Base-by-base conservation (phyloP, 2,797 vertebrate species). In the Scomberomorus guttatus region DNA sequence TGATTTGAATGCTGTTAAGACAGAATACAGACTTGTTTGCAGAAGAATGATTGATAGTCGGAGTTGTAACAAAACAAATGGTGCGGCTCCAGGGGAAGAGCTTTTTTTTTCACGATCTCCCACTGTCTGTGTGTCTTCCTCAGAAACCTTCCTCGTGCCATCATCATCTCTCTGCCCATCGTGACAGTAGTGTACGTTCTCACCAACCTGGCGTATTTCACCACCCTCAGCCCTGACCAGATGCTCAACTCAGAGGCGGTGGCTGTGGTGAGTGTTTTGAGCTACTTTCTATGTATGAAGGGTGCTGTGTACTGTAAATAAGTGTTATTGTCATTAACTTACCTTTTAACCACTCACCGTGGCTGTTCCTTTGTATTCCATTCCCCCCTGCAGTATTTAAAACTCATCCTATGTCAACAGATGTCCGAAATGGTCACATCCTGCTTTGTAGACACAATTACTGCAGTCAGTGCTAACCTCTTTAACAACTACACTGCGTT, bases 181-280 rank as follows among this genome's bases (percentile, higher is more conserved):
- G 98, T 99, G 75, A 99, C 98, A 0, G 11, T 94, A 29, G 98
- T 99, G 11, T 99, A 99, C 0, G 98, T 99, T 63, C 95, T 99
- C 63, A 99, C 98, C 37, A 99, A 99, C 94, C 79, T 99, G 95
- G 98, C 98, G 0, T 99, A 99, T 80, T 99, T 99, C 95, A 99
- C 97, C 51, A 98, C 98, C 0, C 95, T 99, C 27, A 91, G 93
- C 5, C 94, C 97, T 0, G 94, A 97, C 0, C 48, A 97, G 81
- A 98, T 99, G 97, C 91, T 99, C 65, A 22, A 1, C 0, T 98
- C 98, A 0, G 95, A 99, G 87, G 98, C 98, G 0, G 98, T 99
- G 73, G 98, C 98, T 0, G 98, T 99, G 97, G 98, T 96, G 80
- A 90, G 94, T 88, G 42, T 20, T 44, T 44, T 27, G 4, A 66